phyloP scores from a whole-genome alignment of 2,113 vertebrate species.

The Phyllostomus discolor region DNA sequence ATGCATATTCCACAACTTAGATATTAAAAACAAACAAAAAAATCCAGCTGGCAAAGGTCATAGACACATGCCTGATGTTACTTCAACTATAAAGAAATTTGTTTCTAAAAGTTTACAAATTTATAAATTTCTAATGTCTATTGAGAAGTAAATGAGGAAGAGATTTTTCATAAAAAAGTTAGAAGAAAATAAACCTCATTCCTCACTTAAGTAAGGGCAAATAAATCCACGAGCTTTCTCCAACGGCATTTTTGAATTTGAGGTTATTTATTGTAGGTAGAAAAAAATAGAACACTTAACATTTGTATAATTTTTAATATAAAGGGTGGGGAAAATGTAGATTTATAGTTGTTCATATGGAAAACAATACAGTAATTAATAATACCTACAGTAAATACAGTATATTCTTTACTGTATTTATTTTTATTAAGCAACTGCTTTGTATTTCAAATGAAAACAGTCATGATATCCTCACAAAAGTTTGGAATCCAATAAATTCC shows the following conservation, averaged over 20 bases:
- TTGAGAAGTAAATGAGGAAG: background rate
- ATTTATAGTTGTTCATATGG: background rate
- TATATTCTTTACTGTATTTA: background rate
- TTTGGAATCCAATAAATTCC: slow-evolving; percentile 32
- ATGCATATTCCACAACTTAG: background rate
- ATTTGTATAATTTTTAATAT: background rate
- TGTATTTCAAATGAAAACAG: slow-evolving; percentile 23
- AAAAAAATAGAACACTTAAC: background rate
- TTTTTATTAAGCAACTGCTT: background rate
- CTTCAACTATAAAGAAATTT: background rate
- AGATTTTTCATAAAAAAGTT: background rate
- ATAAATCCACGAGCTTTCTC: background rate
- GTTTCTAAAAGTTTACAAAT: background rate
- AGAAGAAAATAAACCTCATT: slow-evolving; percentile 7
- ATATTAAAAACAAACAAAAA: background rate
- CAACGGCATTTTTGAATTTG: background rate
- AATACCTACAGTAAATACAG: too few species aligned
- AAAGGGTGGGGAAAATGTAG: background rate
- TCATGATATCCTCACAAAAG: background rate
- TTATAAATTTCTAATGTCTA: slow-evolving; percentile 4
- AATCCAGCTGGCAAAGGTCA: background rate
- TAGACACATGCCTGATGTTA: background rate
- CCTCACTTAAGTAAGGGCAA: slow-evolving; percentile 1
- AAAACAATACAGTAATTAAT: background rate
- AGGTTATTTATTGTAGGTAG: background rate